Evolutionary conservation across 2,888 invertebrate genomes (phyloP).

Genomic region (Brenthis hecate): DNA sequence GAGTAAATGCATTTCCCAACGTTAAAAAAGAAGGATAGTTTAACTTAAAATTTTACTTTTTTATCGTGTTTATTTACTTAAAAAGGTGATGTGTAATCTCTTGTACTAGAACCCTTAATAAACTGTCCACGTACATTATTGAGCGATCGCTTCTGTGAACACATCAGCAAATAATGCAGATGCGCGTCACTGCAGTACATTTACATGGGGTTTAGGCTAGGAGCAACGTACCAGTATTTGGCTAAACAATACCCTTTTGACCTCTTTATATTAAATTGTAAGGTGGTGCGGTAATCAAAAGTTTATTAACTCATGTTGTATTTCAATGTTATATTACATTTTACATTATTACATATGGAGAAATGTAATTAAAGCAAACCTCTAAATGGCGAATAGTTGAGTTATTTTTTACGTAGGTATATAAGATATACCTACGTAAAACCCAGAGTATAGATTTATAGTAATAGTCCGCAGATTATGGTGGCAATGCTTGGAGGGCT

Average conservation of each 20-base stretch:
- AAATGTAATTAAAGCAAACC: too few relatives aligned
- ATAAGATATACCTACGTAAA: too few relatives aligned
- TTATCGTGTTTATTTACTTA: too few relatives aligned
- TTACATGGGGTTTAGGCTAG: conserved; percentile 47
- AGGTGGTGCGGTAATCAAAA: not conserved
- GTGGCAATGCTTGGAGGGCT: too few relatives aligned
- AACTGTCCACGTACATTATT: conserved; percentile 37
- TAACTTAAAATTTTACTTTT: too few relatives aligned
- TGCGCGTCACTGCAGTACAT: conserved; percentile 50
- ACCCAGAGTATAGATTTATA: too few relatives aligned
- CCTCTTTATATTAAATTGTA: conserved; percentile 19
- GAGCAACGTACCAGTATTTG: conserved; percentile 46
- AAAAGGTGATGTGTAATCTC: too few relatives aligned
- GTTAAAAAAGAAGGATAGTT: too few relatives aligned
- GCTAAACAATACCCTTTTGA: conserved; percentile 23
- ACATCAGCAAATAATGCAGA: conserved; percentile 57
- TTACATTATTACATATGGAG: not conserved
- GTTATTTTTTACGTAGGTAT: too few relatives aligned
- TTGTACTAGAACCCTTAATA: conserved; percentile 30
- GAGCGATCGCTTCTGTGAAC: conserved; percentile 58
- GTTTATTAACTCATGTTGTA: conserved; percentile 4
- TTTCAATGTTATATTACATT: not conserved
- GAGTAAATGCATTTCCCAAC: too few relatives aligned
- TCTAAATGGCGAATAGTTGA: too few relatives aligned
- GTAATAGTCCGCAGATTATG: too few relatives aligned